Evolutionary conservation across 92 coral and sea anemone species (phyloP).

Genomic region (Zoanthus solanderi): DNA sequence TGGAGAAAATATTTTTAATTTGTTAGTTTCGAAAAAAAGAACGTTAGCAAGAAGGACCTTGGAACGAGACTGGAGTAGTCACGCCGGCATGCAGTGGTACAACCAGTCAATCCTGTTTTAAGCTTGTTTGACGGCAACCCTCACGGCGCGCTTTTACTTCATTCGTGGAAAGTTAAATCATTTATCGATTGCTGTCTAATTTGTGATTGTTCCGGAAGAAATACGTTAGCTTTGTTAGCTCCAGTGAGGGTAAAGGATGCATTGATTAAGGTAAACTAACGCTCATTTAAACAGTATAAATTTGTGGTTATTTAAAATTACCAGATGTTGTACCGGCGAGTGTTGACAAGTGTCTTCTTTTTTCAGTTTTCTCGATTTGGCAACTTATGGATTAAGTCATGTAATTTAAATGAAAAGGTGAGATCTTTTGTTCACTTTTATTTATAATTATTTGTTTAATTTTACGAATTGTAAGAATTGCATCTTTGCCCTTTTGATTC

Average conservation of each 20-base stretch:
- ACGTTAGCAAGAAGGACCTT: too few relatives aligned
- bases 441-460: background rate
- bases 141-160: too few relatives aligned
- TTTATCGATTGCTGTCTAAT: too few relatives aligned
- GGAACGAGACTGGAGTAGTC: too few relatives aligned
- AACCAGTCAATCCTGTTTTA: too few relatives aligned
- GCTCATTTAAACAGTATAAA: background rate
- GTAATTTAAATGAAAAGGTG: background rate
- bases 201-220: background rate
- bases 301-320: background rate
- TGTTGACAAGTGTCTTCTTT: background rate
- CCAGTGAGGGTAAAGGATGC: background rate
- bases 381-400: background rate
- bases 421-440: background rate
- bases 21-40: too few relatives aligned
- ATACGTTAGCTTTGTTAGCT: background rate
- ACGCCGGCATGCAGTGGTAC: too few relatives aligned
- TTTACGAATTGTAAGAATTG: background rate
- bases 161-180: background rate
- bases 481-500: background rate
- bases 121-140: too few relatives aligned
- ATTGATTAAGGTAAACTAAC: background rate
- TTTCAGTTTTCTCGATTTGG: background rate
- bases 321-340: background rate
- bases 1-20: too few relatives aligned